phyloP scores from a whole-genome alignment of 1,140 invertebrate species.

The Oryzaephilus surinamensis region DNA sequence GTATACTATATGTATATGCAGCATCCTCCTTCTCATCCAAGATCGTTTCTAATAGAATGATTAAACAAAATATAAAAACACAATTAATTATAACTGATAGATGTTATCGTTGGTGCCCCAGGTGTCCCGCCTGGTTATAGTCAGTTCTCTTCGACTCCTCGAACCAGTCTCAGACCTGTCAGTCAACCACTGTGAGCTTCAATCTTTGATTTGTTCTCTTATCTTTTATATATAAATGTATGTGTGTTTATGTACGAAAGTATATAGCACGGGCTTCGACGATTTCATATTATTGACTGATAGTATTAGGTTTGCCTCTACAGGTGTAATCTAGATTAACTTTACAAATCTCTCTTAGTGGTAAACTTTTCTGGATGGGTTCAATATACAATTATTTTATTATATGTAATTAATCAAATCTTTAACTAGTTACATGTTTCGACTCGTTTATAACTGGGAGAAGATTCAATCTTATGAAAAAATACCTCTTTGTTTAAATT shows the following conservation, averaged over 20 bases:
- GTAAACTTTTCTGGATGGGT: neutral
- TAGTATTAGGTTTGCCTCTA: neutral
- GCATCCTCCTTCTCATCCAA: constrained; percentile 13
- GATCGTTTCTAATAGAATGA: constrained; percentile 35
- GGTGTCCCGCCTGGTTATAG: constrained; percentile 24
- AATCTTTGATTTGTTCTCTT: constrained; percentile 13
- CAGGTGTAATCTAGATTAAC: neutral
- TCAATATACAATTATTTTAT: neutral
- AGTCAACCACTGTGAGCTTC: constrained; percentile 16
- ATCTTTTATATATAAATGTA: no score
- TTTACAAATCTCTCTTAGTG: neutral
- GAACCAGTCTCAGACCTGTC: constrained; percentile 21
- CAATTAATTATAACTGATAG: constrained; percentile 35
- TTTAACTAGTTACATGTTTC: no score
- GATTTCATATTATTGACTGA: neutral
- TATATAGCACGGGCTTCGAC: neutral
- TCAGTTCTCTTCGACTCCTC: no score
- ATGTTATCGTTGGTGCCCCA: constrained; percentile 30
- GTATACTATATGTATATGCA: no score
- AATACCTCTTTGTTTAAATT: no score
- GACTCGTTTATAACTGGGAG: no score
- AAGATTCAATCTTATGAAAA: no score
- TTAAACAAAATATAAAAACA: constrained; percentile 37
- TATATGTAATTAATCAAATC: neutral
- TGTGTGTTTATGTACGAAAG: neutral